Percentiles rank a stretch among this genome's conserved stretches.
Evolutionary conservation across 1,140 invertebrate species (phyloP).

Genomic region (Octopus bimaculoides): DNA sequence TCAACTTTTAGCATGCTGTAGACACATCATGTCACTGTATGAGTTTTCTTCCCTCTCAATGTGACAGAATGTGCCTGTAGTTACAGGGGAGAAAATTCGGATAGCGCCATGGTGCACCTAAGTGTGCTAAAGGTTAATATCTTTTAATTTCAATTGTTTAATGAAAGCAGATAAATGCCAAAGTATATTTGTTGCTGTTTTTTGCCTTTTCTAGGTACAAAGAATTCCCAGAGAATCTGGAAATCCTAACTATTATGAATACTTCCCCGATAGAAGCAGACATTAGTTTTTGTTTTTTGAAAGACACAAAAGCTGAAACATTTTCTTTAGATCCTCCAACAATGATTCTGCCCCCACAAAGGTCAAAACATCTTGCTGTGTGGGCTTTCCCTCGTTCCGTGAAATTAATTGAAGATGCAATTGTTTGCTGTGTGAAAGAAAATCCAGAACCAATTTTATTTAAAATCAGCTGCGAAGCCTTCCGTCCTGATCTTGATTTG

Average conservation of each 20-base stretch:
- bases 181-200: background rate
- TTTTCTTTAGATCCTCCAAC: constrained; percentile 55
- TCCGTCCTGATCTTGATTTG: constrained; percentile 54
- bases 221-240: constrained; percentile 56
- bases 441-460: constrained; percentile 58
- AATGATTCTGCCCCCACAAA: constrained; percentile 52
- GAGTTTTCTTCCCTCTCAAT: too few species aligned
- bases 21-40: too few species aligned
- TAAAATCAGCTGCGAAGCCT: constrained; percentile 53
- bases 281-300: constrained; percentile 56
- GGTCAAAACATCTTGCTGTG: constrained; percentile 45
- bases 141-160: background rate
- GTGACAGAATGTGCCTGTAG: too few species aligned
- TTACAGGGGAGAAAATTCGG: too few species aligned
- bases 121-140: background rate
- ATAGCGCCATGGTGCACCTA: too few species aligned
- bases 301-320: constrained; percentile 56
- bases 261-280: constrained; percentile 55
- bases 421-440: constrained; percentile 57
- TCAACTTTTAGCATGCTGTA: too few species aligned
- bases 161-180: background rate
- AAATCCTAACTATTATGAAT: constrained; percentile 54
- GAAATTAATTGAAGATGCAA: constrained; percentile 49
- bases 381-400: constrained; percentile 55
- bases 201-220: constrained; percentile 39